Conservation (phyloP, 2,888 invertebrate species). For the Chaitophorus viminalis region DNA sequence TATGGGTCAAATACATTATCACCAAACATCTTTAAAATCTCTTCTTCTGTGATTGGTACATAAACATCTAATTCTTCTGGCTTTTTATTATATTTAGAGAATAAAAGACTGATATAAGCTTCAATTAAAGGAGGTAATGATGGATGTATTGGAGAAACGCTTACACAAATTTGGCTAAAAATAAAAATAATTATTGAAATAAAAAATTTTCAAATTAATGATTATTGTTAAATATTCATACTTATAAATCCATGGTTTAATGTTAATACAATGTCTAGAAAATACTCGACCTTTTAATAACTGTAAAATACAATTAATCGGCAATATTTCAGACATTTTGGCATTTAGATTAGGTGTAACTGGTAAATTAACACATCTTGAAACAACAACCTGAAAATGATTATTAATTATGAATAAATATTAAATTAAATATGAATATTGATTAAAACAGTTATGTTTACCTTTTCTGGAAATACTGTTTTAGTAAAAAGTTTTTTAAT, state of each 20-base stretch:
- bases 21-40: slow-evolving; percentile 85
- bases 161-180: slow-evolving; percentile 84
- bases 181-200: slow-evolving; percentile 64
- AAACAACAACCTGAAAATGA: slow-evolving; percentile 87
- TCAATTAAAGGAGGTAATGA: slow-evolving; percentile 92
- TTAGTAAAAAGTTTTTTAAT: slow-evolving; percentile 95
- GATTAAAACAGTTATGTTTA: slow-evolving; percentile 66
- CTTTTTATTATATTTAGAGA: slow-evolving; percentile 77
- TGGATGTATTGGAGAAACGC: slow-evolving; percentile 90
- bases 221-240: slow-evolving; percentile 65
- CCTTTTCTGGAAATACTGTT: slow-evolving; percentile 96
- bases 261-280: slow-evolving; percentile 94
- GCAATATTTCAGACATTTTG: slow-evolving; percentile 88
- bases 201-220: neutral
- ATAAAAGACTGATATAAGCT: slow-evolving; percentile 92
- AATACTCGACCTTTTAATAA: slow-evolving; percentile 92
- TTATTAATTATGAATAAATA: slow-evolving; percentile 63
- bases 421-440: neutral
- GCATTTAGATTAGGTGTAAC: slow-evolving; percentile 90
- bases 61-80: slow-evolving; percentile 81
- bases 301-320: slow-evolving; percentile 96
- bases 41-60: slow-evolving; percentile 89
- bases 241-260: slow-evolving; percentile 93
- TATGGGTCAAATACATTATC: slow-evolving; percentile 69
- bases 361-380: slow-evolving; percentile 95